These are phyloP conservation scores for Pollenia labialis DNA, from an alignment of 2,888 invertebrate genomes.

Conservation along the genomic window DNA sequence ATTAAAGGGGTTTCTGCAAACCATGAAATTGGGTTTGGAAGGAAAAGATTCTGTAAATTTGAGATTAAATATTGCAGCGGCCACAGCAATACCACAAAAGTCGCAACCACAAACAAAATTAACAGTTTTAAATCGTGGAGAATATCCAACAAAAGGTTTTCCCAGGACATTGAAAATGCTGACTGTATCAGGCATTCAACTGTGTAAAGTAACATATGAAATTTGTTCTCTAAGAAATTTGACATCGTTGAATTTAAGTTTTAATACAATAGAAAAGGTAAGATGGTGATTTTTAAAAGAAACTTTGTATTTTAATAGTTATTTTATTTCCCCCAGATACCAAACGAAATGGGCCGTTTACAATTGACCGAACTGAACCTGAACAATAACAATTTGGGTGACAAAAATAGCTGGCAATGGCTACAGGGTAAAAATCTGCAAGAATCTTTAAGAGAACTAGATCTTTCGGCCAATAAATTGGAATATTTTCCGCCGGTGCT, in stretches of 20 bases:
- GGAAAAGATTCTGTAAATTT: constrained; percentile 86
- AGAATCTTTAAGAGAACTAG: constrained; percentile 86
- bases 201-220: constrained; percentile 88
- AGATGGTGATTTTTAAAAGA: not conserved
- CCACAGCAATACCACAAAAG: constrained; percentile 84
- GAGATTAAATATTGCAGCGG: constrained; percentile 84
- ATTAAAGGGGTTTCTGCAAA: constrained; percentile 89
- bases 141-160: constrained; percentile 90
- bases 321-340: constrained; percentile 80
- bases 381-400: constrained; percentile 87
- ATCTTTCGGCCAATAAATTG: constrained; percentile 87
- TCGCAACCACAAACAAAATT: constrained; percentile 85
- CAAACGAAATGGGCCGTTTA: constrained; percentile 88
- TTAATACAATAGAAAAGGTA: constrained; percentile 89
- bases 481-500: constrained; percentile 87
- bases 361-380: constrained; percentile 87
- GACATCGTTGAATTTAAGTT: constrained; percentile 88
- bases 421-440: constrained; percentile 85
- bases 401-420: constrained; percentile 86
- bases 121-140: constrained; percentile 86
- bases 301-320: not conserved
- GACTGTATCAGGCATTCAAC: constrained; percentile 86
- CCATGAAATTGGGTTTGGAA: constrained; percentile 87
- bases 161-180: constrained; percentile 88
- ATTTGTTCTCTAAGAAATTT: constrained; percentile 88